A percentile compares a stretch with the other conserved stretches of the same genome.
Conservation (phyloP, 2,797 vertebrate genomes). For the Scolopax rusticola region DNA sequence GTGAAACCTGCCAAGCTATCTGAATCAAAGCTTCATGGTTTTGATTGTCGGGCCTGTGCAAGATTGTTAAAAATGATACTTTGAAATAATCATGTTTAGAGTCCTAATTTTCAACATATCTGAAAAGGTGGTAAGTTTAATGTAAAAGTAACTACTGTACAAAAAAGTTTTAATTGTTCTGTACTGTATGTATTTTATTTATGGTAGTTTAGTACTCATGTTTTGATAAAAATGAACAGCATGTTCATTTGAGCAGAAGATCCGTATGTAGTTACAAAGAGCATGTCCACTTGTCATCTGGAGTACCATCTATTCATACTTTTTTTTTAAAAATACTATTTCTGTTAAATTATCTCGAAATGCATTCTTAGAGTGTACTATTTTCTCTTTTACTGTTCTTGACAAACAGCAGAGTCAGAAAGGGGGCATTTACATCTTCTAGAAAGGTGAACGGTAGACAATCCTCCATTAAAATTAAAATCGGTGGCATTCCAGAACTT, state of each 20-base stretch:
- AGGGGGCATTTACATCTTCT: conserved; percentile 66
- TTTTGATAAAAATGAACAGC: conserved; percentile 90
- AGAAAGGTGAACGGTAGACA: conserved; percentile 76
- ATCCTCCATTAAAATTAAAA: conserved; percentile 69
- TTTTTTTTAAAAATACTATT: conserved; percentile 17
- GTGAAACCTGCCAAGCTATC: conserved; percentile 77
- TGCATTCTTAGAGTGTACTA: conserved; percentile 64
- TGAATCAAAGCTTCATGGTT: conserved; percentile 76
- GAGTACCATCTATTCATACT: conserved; percentile 6
- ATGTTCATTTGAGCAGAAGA: conserved; percentile 85
- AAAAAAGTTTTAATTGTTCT: conserved; percentile 85
- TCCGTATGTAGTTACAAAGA: conserved; percentile 69
- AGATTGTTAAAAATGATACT: conserved; percentile 86
- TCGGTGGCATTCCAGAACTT: conserved; percentile 59
- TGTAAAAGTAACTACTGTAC: conserved; percentile 87
- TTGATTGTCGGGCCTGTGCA: conserved; percentile 87
- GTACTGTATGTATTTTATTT: conserved; percentile 90
- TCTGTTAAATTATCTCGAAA: conserved; percentile 70
- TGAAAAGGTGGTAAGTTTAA: conserved; percentile 80
- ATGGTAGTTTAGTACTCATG: conserved; percentile 89
- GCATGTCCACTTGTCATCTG: conserved; percentile 67
- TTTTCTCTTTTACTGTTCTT: conserved; percentile 75
- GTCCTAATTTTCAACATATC: conserved; percentile 84
- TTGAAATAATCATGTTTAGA: conserved; percentile 85
- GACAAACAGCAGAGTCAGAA: conserved; percentile 71